Base-by-base conservation (phyloP, 2,113 vertebrate species). In the Pandion haliaetus region DNA sequence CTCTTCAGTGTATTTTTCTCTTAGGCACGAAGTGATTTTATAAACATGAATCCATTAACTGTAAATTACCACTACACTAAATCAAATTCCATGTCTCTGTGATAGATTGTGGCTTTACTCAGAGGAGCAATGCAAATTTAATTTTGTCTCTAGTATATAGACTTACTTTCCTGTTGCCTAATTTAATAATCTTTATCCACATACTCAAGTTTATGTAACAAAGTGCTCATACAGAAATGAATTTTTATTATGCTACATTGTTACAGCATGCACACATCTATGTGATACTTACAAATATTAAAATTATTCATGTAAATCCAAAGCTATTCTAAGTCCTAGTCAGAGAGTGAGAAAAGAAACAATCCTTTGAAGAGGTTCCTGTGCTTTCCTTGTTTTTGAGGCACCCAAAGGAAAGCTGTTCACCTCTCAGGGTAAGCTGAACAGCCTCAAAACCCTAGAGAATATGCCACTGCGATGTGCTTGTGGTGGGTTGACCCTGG, bases 21-120 rank as follows among this genome's bases (percentile, higher is more conserved):
- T 76, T 49, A 94, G 74, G 57, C 5, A 6, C 91, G 93, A 94
- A 91, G 63, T 88, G 79, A 62, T 90, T 95, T 90, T 93, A 73
- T 90, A 91, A 90, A 74, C 40, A 65, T 55, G 49, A 87, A 72
- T 74, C 66, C 72, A 74, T 85, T 84, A 92, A 82, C 54, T 92
- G 38, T 93, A 81, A 77, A 76, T 88, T 88, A 62, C 32, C 52
- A 24, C 71, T 77, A 29, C 50, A 80, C 40, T 94, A 82, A 92
- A 92, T 95, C 74, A 61, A 23, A 88, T 92, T 89, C 40, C 20
- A 23, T 40, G 29, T 73, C 69, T 93, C 42, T 93, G 6, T 69
- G 76, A 88, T 57, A 80, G 34, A 85, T 59, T 52, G 49, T 69
- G 29, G 47, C 78, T 88, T 96, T 88, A 57, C 47, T 65, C 67